Percentiles rank a stretch among this genome's conserved stretches.
Evolutionary conservation across 1,140 invertebrate genomes (phyloP).

Genomic region (Zaprionus davidi): DNA sequence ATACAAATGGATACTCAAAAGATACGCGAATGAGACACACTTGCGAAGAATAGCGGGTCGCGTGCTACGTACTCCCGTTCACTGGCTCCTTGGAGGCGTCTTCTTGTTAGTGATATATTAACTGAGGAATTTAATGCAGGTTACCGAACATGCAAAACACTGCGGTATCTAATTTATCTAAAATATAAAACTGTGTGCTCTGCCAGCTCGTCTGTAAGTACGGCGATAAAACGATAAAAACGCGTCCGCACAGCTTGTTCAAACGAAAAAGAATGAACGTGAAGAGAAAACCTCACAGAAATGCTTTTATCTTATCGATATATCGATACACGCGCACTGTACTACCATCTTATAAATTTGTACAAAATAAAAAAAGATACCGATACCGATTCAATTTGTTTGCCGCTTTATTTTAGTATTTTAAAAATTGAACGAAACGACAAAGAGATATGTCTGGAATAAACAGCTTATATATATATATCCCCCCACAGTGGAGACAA

Average conservation of each 20-base stretch:
- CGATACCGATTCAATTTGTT: slow-evolving; percentile 4
- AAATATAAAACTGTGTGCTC: slow-evolving; percentile 35
- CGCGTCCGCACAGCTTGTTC: slow-evolving; percentile 34
- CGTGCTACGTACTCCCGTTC: not conserved
- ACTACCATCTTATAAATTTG: not conserved
- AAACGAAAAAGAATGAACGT: slow-evolving; percentile 39
- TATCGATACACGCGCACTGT: not conserved
- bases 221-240: slow-evolving; percentile 44
- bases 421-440: too few species aligned
- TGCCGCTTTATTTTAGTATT: too few species aligned
- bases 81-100: slow-evolving; percentile 3
- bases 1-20: slow-evolving; percentile 53
- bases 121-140: slow-evolving; percentile 32
- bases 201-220: slow-evolving; percentile 32
- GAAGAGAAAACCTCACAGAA: slow-evolving; percentile 36
- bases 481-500: too few species aligned
- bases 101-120: not conserved
- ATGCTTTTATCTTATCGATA: slow-evolving; percentile 31
- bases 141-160: not conserved
- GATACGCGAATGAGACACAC: slow-evolving; percentile 8
- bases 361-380: not conserved
- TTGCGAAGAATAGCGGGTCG: slow-evolving; percentile 3
- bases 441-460: too few species aligned
- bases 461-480: too few species aligned
- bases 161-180: slow-evolving; percentile 15